Base-by-base conservation (phyloP, 2,113 vertebrate species). In the Pseudois nayaur region DNA sequence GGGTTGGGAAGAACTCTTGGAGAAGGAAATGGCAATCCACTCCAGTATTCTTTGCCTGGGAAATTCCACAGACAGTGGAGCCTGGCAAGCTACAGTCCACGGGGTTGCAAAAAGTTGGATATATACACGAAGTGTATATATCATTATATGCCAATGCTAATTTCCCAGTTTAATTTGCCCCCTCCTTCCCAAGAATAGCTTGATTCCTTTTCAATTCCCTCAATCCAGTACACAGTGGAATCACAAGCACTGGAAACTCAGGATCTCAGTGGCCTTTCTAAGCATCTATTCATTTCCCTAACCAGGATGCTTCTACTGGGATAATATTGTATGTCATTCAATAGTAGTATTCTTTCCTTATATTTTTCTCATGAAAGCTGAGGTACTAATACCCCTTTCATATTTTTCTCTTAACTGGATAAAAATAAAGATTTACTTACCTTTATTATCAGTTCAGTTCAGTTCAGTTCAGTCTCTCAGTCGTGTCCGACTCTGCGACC, bases 81-180 rank as follows among this genome's bases (percentile, higher is more conserved):
- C 5, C 67, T 23, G n/a, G n/a, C n/a, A 71, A 40, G 19, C 67
- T 71, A 40, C 19, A 71, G 67, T 71, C 19, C 67, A 40, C 0
- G 0, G 67, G 19, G n/a, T 40, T 13, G 67, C 67, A 71, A 71
- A 71, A 5, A 40, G n/a, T 71, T 71, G 19, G 67, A 71, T 40
- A 71, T 40, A 40, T 71, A 71, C 10, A 36, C n/a, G 12, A 40
- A 71, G 19, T 71, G 19, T 23, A 71, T 71, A 71, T 40, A 40
- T 71, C n/a, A 40, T 71, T 40, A 71, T 40, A 40, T 6, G 23
- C 11, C 40, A 43, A 27, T 43, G 12, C 6, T 76, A 76, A 76
- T 76, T 17, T 76, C 3, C 40, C 71, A 76, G 8, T 43, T 27
- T 12, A 27, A 7, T 7, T 6, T 1, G 0, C 40, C 40, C 12